Evolutionary conservation across 2,888 invertebrate species (phyloP), one percentile per base, ranked within the genome.

Genomic region (Hecatera dysodea): DNA sequence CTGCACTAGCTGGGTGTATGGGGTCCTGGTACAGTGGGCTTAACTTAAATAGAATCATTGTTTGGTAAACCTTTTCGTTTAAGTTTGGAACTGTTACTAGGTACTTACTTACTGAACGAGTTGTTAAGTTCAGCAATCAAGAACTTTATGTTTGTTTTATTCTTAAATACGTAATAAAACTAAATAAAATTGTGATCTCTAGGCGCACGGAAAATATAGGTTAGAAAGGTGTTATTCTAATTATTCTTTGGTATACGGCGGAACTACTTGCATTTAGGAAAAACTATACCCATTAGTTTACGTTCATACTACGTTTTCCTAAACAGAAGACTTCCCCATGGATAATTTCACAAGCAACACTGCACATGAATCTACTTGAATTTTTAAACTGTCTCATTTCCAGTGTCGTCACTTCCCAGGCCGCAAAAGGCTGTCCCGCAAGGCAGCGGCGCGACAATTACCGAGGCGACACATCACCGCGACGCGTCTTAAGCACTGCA

Each of bases 401-500:
- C 53, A 56, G 57, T 73, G 73, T 48, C 42, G 68, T 59, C 64
- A 61, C 65, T 73, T 77, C 71, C 73, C 56, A 29, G 65, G 39
- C 53, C 15, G 67, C 77, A 68, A 75, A 72, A 70, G 61, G 78
- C 72, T 48, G 73, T 69, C 70, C 74, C 75, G 75, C 67, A 65
- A 75, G 73, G 75, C 67, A 65, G 75, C 70, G 73, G 74, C 70
- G 44, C 73, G 68, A 78, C 75, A 81, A 84, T 84, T 82, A 83
- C 85, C 75, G 81, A 75, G 75, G 75, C 83, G 86, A 89, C 89
- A 86, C 89, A 85, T 87, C 86, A 85, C 80, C 72, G 81, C 83
- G 80, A 78, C 81, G 77, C 87, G 81, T 86, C 86, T 86, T 87
- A 88, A 89, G 87, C 86, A 88, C 86, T 84, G 84, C 88, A 86